Evolutionary conservation across 2,113 vertebrate genomes (phyloP).

Genomic region (Bufo gargarizans): DNA sequence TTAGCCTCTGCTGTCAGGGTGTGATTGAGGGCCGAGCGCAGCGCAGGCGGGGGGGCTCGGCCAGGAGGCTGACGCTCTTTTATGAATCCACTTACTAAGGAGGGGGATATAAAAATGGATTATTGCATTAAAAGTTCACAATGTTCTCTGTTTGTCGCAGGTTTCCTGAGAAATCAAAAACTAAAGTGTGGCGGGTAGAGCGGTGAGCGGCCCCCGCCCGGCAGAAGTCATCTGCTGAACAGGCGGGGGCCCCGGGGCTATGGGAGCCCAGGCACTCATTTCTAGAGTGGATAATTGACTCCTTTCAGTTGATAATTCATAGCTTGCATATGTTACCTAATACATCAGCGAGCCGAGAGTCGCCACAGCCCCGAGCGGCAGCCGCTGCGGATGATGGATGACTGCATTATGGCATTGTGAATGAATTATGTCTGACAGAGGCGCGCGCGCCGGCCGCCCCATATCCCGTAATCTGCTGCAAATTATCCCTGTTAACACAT

Average conservation of each 20-base stretch:
- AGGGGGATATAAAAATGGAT: conserved; percentile 75
- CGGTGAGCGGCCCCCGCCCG: conserved; percentile 53
- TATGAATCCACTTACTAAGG: conserved; percentile 69
- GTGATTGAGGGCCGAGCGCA: conserved; percentile 76
- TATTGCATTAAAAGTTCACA: conserved; percentile 73
- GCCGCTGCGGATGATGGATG: conserved; percentile 87
- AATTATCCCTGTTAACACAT: conserved; percentile 90
- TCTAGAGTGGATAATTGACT: conserved; percentile 99
- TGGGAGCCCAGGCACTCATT: conserved; percentile 89
- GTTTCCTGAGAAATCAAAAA: conserved; percentile 54
- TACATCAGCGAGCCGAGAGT: conserved; percentile 88
- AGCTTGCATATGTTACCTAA: conserved; percentile 99
- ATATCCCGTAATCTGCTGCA: conserved; percentile 92
- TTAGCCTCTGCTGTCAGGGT: conserved; percentile 80
- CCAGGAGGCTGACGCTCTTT: conserved; percentile 70
- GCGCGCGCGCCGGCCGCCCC: conserved; percentile 86
- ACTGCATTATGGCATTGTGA: conserved; percentile 92
- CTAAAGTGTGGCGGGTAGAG: conserved; percentile 28
- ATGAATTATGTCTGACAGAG: conserved; percentile 97
- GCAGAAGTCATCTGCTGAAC: conserved; percentile 88
- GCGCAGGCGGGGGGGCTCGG: conserved; percentile 73
- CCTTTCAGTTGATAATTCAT: conserved; percentile 99
- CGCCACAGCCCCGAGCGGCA: conserved; percentile 78
- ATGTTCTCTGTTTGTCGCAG: conserved; percentile 64
- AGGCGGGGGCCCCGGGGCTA: conserved; percentile 90